phyloP scores from a whole-genome alignment of 2,888 invertebrate genomes.

The Enchytraeus crypticus region DNA sequence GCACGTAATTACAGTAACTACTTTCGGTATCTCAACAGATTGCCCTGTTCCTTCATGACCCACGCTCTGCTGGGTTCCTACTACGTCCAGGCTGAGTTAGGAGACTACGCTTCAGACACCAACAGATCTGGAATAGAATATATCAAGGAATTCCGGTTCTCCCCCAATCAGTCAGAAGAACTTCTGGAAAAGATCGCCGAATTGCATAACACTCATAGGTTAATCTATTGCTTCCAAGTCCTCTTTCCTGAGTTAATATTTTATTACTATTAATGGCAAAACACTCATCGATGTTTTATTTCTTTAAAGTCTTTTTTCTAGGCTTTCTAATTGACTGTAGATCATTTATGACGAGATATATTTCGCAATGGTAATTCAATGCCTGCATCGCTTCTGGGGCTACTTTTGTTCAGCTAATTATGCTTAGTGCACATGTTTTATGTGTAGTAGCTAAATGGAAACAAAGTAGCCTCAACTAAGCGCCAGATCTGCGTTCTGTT shows the following conservation, averaged over 20 bases:
- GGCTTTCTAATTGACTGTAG: too few species aligned
- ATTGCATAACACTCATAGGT: constrained; percentile 72
- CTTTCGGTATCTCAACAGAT: constrained; percentile 52
- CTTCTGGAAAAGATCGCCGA: constrained; percentile 89
- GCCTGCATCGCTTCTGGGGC: too few species aligned
- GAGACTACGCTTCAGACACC: constrained; percentile 70
- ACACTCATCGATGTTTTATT: too few species aligned
- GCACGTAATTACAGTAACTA: not conserved
- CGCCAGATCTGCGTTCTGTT: too few species aligned
- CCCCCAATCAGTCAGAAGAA: constrained; percentile 81
- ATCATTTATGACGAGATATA: too few species aligned
- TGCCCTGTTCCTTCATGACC: constrained; percentile 93
- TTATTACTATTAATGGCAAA: too few species aligned
- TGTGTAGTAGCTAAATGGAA: too few species aligned
- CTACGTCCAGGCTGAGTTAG: constrained; percentile 88
- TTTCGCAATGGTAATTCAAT: too few species aligned
- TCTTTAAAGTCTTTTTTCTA: too few species aligned
- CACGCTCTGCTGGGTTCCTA: constrained; percentile 88
- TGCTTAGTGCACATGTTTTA: too few species aligned
- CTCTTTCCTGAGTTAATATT: not conserved
- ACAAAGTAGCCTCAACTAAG: too few species aligned
- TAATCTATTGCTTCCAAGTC: not conserved
- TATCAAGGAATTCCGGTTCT: constrained; percentile 82
- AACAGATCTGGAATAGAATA: constrained; percentile 61
- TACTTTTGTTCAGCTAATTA: too few species aligned